Evolutionary conservation across 2,113 vertebrate species (phyloP).

Genomic region (Gnathonemus echidnorhynchus): DNA sequence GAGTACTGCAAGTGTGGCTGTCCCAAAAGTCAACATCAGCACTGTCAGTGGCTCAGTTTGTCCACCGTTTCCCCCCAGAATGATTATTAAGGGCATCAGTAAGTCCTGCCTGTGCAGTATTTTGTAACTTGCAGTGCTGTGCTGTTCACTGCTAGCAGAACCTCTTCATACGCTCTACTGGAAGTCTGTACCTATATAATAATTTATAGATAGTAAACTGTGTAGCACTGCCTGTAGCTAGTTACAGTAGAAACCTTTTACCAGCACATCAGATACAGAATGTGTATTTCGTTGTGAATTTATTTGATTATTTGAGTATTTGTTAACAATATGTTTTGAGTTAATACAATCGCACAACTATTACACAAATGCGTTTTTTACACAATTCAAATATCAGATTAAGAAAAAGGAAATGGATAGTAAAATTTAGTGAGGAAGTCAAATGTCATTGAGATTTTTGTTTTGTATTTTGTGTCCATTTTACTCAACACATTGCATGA

Average conservation of each 20-base stretch:
- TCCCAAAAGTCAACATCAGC: background rate
- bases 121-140: background rate
- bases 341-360: background rate
- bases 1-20: background rate
- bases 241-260: background rate
- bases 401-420: background rate
- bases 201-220: background rate
- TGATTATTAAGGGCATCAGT: background rate
- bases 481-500: slow-evolving; percentile 27
- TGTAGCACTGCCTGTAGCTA: background rate
- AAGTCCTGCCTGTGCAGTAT: background rate
- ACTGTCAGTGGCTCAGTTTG: background rate
- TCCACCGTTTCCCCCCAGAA: background rate
- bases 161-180: background rate
- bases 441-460: background rate
- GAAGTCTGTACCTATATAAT: background rate
- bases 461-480: background rate
- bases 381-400: background rate
- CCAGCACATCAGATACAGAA: background rate
- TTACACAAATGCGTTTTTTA: background rate
- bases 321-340: background rate
- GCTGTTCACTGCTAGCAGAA: background rate
- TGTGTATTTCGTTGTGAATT: background rate
- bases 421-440: background rate
- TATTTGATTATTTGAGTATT: background rate